These are phyloP conservation scores for Drosophila sechellia DNA, from an alignment of 1,140 invertebrate species.

Conservation along the genomic window DNA sequence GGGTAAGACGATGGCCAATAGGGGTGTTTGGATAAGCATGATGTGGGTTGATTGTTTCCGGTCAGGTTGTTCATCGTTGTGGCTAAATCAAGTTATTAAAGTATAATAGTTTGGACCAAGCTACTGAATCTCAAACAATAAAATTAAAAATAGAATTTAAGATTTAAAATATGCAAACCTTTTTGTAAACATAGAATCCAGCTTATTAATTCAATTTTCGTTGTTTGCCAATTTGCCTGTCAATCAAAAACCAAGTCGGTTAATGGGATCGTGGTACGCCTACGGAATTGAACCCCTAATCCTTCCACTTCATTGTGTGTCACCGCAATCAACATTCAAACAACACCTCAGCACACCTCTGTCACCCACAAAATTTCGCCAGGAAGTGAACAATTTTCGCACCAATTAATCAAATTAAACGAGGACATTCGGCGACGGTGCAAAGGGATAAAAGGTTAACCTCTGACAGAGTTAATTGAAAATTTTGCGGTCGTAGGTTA, in stretches of 20 bases:
- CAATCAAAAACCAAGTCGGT: slow-evolving; percentile 39
- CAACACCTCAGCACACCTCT: slow-evolving; percentile 39
- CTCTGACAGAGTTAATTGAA: slow-evolving; percentile 74
- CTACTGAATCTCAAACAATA: neutral
- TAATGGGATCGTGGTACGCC: slow-evolving; percentile 18
- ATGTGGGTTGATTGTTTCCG: slow-evolving; percentile 51
- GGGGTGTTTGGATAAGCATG: slow-evolving; percentile 47
- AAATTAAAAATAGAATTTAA: neutral
- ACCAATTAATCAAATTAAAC: slow-evolving; percentile 78
- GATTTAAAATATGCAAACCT: neutral
- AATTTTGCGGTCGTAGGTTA: slow-evolving; percentile 55
- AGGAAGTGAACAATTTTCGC: slow-evolving; percentile 61
- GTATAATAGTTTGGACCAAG: neutral
- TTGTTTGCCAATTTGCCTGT: slow-evolving; percentile 31
- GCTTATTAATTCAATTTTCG: too few species aligned
- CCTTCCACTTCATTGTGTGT: slow-evolving; percentile 46
- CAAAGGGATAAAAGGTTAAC: slow-evolving; percentile 48
- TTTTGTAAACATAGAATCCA: too few species aligned
- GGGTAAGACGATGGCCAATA: slow-evolving; percentile 33
- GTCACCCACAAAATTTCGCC: slow-evolving; percentile 13
- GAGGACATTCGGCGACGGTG: slow-evolving; percentile 36
- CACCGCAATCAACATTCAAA: slow-evolving; percentile 62
- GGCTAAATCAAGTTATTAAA: slow-evolving; percentile 20
- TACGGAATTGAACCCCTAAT: slow-evolving; percentile 34
- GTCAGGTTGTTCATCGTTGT: slow-evolving; percentile 8